Base-by-base conservation (phyloP, 1,140 invertebrate species). In the Dryas iulia region DNA sequence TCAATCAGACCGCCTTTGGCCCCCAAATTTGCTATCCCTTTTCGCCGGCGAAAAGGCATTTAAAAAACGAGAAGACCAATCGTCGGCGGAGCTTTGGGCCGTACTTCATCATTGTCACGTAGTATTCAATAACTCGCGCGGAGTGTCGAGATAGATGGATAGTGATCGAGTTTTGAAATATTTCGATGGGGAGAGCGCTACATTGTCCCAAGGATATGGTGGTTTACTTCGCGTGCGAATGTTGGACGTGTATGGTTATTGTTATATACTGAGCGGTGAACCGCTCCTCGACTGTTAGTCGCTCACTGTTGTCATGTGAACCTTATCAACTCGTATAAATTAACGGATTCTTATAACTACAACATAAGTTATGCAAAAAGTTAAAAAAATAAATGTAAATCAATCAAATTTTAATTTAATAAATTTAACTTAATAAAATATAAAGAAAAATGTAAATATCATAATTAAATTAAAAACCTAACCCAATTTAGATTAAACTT, bases 151-250 rank as follows among this genome's bases (percentile, higher is more conserved):
- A 91, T n/a, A n/a, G n/a, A n/a, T n/a, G n/a, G n/a, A n/a, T 89
- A 89, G 84, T 82, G 87, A 89, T 89, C 87, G 84, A 84, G 72
- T 89, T 88, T 89, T 87, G 84, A 89, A 90, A 89, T 87, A 86
- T 88, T 86, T 85, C 83, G 85, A 85, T 86, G 86, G 84, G n/a
- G 84, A 84, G 83, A 84, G 74, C 86, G 79, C 81, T 76, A 81
- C 83, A 86, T 91, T n/a, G n/a, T 91, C 89, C 86, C 89, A 91
- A 88, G 89, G 89, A 89, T 87, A 91, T 91, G 89, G 86, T 89
- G 86, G n/a, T n/a, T 91, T 91, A 89, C 89, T 91, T 87, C 77
- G 88, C 87, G 88, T 88, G 87, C 84, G 84, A 90, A 85, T 86
- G 83, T 77, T 77, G 82, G 78, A 71, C 25, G 73, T 65, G 68